phyloP scores from a whole-genome alignment of 2,888 invertebrate genomes.

The Dioctria linearis region DNA sequence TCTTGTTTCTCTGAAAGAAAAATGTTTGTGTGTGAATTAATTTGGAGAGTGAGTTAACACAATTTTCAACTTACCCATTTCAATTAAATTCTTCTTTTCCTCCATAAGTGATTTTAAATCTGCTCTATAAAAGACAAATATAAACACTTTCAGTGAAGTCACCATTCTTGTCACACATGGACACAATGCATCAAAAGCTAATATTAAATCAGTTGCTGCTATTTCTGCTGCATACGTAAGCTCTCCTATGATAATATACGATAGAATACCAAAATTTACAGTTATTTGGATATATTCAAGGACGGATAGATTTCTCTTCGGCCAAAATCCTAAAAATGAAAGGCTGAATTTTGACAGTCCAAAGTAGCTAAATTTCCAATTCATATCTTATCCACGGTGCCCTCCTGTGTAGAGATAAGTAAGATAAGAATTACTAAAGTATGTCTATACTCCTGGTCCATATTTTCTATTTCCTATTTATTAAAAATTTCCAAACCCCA shows the following conservation, averaged over 20 bases:
- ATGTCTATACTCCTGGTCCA: not conserved
- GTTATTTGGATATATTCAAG: not conserved
- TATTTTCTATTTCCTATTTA: not conserved
- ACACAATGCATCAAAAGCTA: slow-evolving; percentile 53
- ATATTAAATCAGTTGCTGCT: not conserved
- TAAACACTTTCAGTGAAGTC: slow-evolving; percentile 53
- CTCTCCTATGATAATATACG: not conserved
- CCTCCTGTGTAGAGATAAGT: too few relatives aligned
- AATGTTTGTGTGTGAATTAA: slow-evolving; percentile 3
- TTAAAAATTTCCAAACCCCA: too few relatives aligned
- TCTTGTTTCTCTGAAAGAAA: slow-evolving; percentile 36
- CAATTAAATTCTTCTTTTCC: slow-evolving; percentile 15
- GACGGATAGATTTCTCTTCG: not conserved
- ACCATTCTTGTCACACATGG: slow-evolving; percentile 50
- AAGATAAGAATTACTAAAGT: too few relatives aligned
- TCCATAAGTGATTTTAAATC: slow-evolving; percentile 34
- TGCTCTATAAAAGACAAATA: slow-evolving; percentile 40
- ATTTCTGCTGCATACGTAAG: slow-evolving; percentile 24
- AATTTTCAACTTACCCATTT: slow-evolving; percentile 30
- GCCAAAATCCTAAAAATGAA: slow-evolving; percentile 38
- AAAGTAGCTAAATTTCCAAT: slow-evolving; percentile 1
- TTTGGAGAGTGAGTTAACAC: not conserved
- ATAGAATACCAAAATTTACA: slow-evolving; percentile 13
- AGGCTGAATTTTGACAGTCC: slow-evolving; percentile 12
- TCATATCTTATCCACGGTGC: too few relatives aligned